Base-by-base conservation (phyloP, 2,113 vertebrate species). In the Mormyrus lacerda region DNA sequence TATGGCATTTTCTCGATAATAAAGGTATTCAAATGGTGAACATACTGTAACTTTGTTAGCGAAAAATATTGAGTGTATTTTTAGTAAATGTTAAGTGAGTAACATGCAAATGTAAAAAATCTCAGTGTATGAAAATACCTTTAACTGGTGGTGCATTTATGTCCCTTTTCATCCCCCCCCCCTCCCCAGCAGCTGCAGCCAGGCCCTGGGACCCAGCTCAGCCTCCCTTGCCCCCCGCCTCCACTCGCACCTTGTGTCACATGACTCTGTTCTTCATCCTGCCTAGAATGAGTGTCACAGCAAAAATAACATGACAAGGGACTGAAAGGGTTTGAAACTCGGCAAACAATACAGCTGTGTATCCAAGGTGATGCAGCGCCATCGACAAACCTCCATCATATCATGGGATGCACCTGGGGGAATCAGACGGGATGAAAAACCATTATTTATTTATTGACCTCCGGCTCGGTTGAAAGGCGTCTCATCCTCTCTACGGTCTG, bases 391-490 rank as follows among this genome's bases (percentile, higher is more conserved):
- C 15, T 35, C 35, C 0, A 15, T 19, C 73, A 79, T 79, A 79
- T 79, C 5, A 35, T 79, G 73, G 31, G 39, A 42, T 42, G 13
- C 4, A 79, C 15, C 73, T 39, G 15, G 73, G 31, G 35, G 5
- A 79, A 15, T 69, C 61, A 79, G 42, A 79, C 35, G 17, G 19
- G 10, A 39, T 76, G 69, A 76, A 76, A 39, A 42, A 79, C 73
- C 73, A 79, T 79, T 42, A 79, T 79, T 79, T 79, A 79, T 79
- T 79, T 42, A 79, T 79, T 79, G 73, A 19, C 73, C 73, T 42
- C 73, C 73, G 42, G 73, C 73, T 39, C 35, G 6, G 73, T 76
- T 79, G 73, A 79, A 79, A 79, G 73, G 73, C 15, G 17, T 79
- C 35, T 79, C 73, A 79, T 79, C 73, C 35, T 79, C 15, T 39